These are phyloP conservation scores for Trachelus stipa DNA, from an alignment of 2,888 invertebrate genomes.

Conservation along the genomic window DNA sequence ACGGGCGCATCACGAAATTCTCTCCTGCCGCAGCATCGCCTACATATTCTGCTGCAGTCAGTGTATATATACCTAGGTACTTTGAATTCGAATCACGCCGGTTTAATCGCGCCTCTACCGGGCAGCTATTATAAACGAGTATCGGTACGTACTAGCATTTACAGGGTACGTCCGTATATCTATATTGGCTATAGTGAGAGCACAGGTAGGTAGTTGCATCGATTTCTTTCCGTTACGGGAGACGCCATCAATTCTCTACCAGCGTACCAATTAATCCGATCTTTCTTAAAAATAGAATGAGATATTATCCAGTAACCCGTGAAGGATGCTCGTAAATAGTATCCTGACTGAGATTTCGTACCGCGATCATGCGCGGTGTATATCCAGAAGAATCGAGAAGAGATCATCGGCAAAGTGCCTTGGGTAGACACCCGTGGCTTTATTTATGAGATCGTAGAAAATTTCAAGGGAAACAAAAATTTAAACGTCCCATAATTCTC, in stretches of 20 bases:
- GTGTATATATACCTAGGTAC: background rate
- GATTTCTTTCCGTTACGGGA: conserved; percentile 36
- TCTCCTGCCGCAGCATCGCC: background rate
- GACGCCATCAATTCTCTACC: conserved; percentile 35
- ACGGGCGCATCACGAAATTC: background rate
- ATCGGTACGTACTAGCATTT: background rate
- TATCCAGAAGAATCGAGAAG: background rate
- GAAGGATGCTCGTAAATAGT: conserved; percentile 36
- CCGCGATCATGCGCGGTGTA: conserved; percentile 10
- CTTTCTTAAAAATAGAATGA: conserved; percentile 46
- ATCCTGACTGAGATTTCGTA: conserved; percentile 28
- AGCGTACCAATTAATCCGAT: conserved; percentile 41
- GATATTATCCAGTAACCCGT: conserved; percentile 38
- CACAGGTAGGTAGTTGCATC: conserved; percentile 7
- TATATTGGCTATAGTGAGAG: background rate
- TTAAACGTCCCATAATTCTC: background rate
- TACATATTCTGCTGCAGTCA: background rate
- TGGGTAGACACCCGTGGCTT: background rate
- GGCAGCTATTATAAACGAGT: conserved; percentile 4
- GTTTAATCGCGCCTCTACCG: background rate
- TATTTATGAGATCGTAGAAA: background rate
- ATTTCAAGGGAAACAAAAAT: background rate
- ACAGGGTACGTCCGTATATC: background rate
- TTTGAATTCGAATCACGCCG: background rate
- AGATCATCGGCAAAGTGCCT: background rate